These are phyloP conservation scores for Drosophila equinoxialis DNA, from an alignment of 1,140 invertebrate genomes.

Conservation along the genomic window DNA sequence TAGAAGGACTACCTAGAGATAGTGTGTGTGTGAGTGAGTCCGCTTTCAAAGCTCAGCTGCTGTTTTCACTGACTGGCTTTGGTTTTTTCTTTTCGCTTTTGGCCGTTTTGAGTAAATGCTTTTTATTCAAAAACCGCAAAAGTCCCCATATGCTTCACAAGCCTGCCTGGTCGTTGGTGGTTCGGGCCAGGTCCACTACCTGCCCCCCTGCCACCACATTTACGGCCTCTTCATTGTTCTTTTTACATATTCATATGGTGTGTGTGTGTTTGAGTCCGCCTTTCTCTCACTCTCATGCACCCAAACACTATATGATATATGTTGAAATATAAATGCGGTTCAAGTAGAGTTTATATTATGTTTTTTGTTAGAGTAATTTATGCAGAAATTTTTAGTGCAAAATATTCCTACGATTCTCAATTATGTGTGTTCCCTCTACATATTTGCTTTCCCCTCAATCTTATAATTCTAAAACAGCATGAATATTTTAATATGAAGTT, in stretches of 20 bases:
- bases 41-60: conserved; percentile 44
- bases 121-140: conserved; percentile 52
- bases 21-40: neutral
- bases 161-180: neutral
- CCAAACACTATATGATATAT: neutral
- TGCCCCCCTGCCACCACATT: neutral
- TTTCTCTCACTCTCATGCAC: conserved; percentile 9
- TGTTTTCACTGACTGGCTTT: conserved; percentile 50
- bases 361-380: conserved; percentile 7
- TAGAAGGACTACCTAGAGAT: conserved; percentile 8
- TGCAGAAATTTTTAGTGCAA: conserved; percentile 10
- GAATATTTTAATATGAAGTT: neutral
- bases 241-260: conserved; percentile 37
- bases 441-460: neutral
- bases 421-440: neutral
- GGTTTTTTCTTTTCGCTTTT: conserved; percentile 41
- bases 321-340: conserved; percentile 7
- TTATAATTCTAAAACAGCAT: neutral
- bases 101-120: conserved; percentile 61
- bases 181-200: neutral
- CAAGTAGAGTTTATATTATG: conserved; percentile 6
- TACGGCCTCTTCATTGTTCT: conserved; percentile 18
- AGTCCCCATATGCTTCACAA: conserved; percentile 48
- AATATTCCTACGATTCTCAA: neutral
- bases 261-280: neutral